A percentile compares a stretch with the other conserved stretches of the same genome.
phyloP scores from a whole-genome alignment of 2,113 vertebrate genomes.

The Halcyon senegalensis region DNA sequence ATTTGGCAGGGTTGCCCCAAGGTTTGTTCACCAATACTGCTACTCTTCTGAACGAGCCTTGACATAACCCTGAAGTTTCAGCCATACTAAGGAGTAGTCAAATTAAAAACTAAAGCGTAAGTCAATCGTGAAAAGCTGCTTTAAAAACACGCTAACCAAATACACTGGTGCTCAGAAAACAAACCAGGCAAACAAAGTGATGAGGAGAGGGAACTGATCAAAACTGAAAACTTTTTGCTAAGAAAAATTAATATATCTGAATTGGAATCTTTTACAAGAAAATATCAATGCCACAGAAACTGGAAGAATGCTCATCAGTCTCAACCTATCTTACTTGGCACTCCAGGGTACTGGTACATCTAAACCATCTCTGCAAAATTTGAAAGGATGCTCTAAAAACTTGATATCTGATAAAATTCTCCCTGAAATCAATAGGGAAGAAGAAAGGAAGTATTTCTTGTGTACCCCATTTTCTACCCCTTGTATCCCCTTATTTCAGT shows the following conservation, averaged over 20 bases:
- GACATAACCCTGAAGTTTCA: conserved; percentile 38
- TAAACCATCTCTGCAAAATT: not conserved
- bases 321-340: not conserved
- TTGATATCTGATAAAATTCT: not conserved
- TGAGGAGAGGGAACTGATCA: not conserved
- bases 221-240: not conserved
- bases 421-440: not conserved
- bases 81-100: not conserved
- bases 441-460: not conserved
- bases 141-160: not conserved
- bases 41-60: not conserved
- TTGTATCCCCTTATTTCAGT: not conserved
- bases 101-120: not conserved
- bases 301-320: not conserved
- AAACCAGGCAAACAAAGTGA: not conserved
- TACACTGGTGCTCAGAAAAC: not conserved
- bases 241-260: not conserved
- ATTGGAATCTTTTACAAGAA: not conserved
- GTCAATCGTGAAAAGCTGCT: conserved; percentile 14
- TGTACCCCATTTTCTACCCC: not conserved
- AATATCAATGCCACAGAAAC: not conserved
- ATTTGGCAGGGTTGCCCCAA: conserved; percentile 30
- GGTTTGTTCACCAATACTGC: conserved; percentile 10
- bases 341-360: not conserved
- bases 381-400: not conserved